Conservation (phyloP, 1,140 invertebrate species). For the Aphelinus atriplicis region DNA sequence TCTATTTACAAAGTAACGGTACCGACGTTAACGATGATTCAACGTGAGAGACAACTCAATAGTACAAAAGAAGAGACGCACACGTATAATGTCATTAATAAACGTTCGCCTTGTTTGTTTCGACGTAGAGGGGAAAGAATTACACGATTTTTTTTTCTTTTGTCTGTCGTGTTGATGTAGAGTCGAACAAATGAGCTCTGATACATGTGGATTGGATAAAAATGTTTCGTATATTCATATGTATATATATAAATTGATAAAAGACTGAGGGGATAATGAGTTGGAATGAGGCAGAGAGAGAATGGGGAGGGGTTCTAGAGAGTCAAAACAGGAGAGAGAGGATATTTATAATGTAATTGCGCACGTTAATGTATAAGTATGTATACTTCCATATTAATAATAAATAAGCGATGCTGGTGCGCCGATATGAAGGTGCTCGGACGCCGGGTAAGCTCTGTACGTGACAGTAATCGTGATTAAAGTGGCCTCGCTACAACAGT, state of each 20-base stretch:
- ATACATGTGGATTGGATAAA: conserved; percentile 27
- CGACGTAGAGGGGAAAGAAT: conserved; percentile 30
- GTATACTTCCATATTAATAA: conserved; percentile 55
- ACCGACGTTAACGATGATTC: conserved; percentile 63
- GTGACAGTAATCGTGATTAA: conserved; percentile 55
- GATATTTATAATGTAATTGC: conserved; percentile 38
- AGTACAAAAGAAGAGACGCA: conserved; percentile 56
- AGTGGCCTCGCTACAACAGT: conserved; percentile 16
- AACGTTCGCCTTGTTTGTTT: conserved; percentile 32
- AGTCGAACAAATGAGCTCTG: conserved; percentile 38
- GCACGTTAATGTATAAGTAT: conserved; percentile 36
- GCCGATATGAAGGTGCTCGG: conserved; percentile 55
- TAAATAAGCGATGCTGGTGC: conserved; percentile 66
- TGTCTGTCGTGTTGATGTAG: conserved; percentile 28
- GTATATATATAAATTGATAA: conserved; percentile 24
- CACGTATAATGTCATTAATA: conserved; percentile 41
- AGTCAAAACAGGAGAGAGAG: conserved; percentile 22
- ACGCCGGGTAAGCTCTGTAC: conserved; percentile 63
- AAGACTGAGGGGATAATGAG: conserved; percentile 31
- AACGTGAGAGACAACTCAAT: conserved; percentile 59
- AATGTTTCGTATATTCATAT: conserved; percentile 13
- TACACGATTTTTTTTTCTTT: conserved; percentile 31
- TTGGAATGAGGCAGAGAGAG: conserved; percentile 28
- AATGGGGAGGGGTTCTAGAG: neutral
- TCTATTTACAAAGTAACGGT: conserved; percentile 66